A percentile compares a stretch with the other conserved stretches of the same genome.
Evolutionary conservation across 2,888 invertebrate genomes (phyloP).

Genomic region (Rambutsinella grinnellia): DNA sequence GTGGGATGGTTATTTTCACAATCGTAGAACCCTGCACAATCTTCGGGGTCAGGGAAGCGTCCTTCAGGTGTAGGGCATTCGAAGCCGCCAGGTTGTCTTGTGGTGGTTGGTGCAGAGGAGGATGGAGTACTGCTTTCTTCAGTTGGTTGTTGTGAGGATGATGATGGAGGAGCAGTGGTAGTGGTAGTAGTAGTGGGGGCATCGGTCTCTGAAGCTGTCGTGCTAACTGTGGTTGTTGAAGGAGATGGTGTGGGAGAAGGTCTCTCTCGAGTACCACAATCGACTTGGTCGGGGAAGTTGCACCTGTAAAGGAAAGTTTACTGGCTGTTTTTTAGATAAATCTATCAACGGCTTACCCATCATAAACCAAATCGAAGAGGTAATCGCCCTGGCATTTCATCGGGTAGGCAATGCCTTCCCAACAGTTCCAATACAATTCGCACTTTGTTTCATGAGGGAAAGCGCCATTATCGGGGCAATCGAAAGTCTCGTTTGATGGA

Average conservation of each 20-base stretch:
- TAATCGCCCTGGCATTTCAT: constrained; percentile 27
- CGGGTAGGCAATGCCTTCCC: neutral
- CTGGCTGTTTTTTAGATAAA: neutral
- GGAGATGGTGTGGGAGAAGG: constrained; percentile 27
- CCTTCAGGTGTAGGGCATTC: constrained; percentile 42
- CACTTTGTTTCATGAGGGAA: constrained; percentile 39
- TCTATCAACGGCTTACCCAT: constrained; percentile 22
- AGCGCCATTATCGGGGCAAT: constrained; percentile 42
- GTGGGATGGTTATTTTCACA: constrained; percentile 9
- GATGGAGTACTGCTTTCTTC: constrained; percentile 9
- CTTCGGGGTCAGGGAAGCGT: constrained; percentile 34
- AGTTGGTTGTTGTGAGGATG: too few relatives aligned
- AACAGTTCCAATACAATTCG: constrained; percentile 51
- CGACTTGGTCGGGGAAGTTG: constrained; percentile 38
- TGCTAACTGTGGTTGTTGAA: neutral
- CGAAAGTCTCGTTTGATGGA: constrained; percentile 32
- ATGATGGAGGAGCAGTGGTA: constrained; percentile 8
- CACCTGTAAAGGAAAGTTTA: constrained; percentile 14
- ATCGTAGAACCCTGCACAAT: constrained; percentile 28
- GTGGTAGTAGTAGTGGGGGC: constrained; percentile 30
- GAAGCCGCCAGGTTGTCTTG: constrained; percentile 8
- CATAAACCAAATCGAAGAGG: constrained; percentile 38
- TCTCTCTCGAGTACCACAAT: constrained; percentile 38
- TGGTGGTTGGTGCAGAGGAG: neutral
- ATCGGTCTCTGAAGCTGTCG: too few relatives aligned